Conservation (phyloP, 2,888 invertebrate genomes). For the Stramonita haemastoma region DNA sequence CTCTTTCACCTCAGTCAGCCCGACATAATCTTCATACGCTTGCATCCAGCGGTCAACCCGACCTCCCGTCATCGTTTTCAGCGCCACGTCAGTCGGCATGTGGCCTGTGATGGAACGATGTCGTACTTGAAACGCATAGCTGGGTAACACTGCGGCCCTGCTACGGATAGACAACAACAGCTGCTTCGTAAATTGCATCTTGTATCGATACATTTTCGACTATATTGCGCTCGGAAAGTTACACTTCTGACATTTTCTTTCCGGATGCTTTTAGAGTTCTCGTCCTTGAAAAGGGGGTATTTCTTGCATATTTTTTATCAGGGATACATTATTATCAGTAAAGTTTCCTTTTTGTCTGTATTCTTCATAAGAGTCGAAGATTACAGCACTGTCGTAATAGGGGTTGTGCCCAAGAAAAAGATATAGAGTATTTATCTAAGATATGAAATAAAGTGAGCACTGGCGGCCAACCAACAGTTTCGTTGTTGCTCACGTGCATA, state of each 20-base stretch:
- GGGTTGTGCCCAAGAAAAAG: no score
- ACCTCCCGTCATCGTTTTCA: slow-evolving; percentile 43
- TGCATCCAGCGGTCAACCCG: slow-evolving; percentile 61
- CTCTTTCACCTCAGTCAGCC: slow-evolving; percentile 86
- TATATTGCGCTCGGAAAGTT: background rate
- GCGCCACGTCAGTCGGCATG: slow-evolving; percentile 37
- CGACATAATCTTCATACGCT: slow-evolving; percentile 86
- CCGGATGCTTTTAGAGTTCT: slow-evolving; percentile 1
- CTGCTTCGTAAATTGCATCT: background rate
- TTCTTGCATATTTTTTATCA: background rate
- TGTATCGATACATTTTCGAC: background rate
- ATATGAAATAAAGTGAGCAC: no score
- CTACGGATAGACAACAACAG: background rate
- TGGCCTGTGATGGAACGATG: slow-evolving; percentile 41
- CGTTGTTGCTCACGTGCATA: background rate
- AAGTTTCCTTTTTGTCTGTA: background rate
- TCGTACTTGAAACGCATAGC: background rate
- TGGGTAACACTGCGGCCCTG: background rate
- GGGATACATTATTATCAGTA: background rate
- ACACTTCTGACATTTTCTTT: background rate
- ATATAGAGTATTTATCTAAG: no score
- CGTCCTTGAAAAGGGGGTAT: background rate
- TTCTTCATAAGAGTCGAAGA: background rate
- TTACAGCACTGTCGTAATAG: background rate
- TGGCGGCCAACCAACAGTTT: no score